These are phyloP conservation scores for Anabas testudineus DNA, from an alignment of 2,797 vertebrate genomes.

Conservation along the genomic window DNA sequence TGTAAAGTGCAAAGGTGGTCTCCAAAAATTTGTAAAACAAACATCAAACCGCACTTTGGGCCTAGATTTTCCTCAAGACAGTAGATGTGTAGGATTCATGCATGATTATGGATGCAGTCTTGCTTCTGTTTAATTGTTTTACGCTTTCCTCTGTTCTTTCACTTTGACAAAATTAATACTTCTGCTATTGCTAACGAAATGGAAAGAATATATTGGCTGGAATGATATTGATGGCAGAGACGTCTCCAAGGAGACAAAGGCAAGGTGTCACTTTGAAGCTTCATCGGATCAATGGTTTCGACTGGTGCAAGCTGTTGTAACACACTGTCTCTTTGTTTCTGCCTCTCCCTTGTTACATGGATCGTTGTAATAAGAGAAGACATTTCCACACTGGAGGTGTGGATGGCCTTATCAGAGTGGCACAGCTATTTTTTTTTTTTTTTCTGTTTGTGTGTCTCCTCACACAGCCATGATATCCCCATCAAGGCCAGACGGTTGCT, in stretches of 20 bases:
- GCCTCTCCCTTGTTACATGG: background rate
- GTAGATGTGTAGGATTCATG: too few relatives aligned
- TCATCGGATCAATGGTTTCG: conserved; percentile 24
- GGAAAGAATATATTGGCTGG: background rate
- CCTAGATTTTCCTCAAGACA: too few relatives aligned
- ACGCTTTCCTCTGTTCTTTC: background rate
- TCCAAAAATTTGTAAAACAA: too few relatives aligned
- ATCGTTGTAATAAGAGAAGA: conserved; percentile 25
- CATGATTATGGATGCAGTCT: too few relatives aligned
- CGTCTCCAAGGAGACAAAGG: conserved; percentile 6
- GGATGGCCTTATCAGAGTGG: conserved; percentile 13
- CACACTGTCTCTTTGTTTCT: background rate
- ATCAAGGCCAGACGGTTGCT: conserved; percentile 61
- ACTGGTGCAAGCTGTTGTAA: conserved; percentile 1
- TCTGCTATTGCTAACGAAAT: conserved; percentile 9
- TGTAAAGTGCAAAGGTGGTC: too few relatives aligned
- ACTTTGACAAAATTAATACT: background rate
- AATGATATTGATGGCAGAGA: conserved; percentile 7
- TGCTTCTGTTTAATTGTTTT: too few relatives aligned
- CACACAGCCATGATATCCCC: conserved; percentile 4
- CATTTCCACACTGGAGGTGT: conserved; percentile 1
- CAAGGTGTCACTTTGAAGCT: background rate
- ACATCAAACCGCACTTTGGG: too few relatives aligned
- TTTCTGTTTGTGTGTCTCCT: background rate
- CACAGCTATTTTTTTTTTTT: background rate